These are phyloP conservation scores for Ia io DNA, from an alignment of 2,113 vertebrate species.

Conservation along the genomic window DNA sequence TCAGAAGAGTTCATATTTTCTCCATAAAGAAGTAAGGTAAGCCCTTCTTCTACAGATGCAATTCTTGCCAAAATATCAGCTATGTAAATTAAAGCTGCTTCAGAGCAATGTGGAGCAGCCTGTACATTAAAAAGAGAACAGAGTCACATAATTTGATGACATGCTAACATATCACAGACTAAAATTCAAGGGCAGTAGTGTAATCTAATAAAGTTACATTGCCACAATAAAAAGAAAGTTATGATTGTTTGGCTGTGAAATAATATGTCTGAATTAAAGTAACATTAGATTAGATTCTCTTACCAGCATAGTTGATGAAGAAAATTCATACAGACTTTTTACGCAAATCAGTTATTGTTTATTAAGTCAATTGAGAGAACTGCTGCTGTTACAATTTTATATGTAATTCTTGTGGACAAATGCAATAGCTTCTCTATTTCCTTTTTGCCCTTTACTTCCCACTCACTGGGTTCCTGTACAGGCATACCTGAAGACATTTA, in stretches of 20 bases:
- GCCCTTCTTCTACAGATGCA: constrained; percentile 89
- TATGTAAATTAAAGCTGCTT: constrained; percentile 87
- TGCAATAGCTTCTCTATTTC: neutral
- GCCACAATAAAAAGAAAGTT: neutral
- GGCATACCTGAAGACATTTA: neutral
- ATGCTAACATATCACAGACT: neutral
- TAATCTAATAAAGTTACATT: constrained; percentile 11
- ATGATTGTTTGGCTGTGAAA: neutral
- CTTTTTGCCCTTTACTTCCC: neutral
- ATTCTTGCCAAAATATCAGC: constrained; percentile 93
- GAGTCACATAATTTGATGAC: neutral
- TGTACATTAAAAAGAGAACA: constrained; percentile 69
- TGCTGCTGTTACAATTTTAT: neutral
- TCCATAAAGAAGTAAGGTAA: constrained; percentile 90
- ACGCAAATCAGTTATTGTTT: neutral
- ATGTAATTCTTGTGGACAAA: neutral
- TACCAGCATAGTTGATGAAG: neutral
- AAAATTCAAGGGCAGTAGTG: neutral
- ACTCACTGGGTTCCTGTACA: neutral
- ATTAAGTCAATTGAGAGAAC: neutral
- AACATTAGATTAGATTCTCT: neutral
- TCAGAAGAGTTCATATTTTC: constrained; percentile 79
- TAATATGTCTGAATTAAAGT: neutral
- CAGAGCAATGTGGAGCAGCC: constrained; percentile 84
- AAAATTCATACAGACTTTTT: neutral